These are phyloP conservation scores for Cantharis nigra DNA, from an alignment of 2,888 invertebrate genomes.

Conservation along the genomic window DNA sequence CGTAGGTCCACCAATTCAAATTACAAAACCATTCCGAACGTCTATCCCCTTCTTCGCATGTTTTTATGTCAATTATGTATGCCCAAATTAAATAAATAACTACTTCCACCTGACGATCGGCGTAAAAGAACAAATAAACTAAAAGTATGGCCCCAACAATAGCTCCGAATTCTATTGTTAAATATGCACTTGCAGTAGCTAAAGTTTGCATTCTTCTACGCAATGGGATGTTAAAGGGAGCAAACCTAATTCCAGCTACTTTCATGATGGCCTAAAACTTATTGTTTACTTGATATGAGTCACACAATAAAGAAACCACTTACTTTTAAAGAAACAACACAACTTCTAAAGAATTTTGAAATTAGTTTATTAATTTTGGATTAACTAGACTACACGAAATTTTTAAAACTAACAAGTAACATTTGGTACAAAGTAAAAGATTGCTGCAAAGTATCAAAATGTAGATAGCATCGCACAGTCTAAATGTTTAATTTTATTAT, in stretches of 20 bases:
- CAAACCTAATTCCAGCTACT: constrained; percentile 79
- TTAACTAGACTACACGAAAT: not conserved
- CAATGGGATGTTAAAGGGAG: constrained; percentile 77
- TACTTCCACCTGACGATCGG: constrained; percentile 60
- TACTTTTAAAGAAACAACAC: not conserved
- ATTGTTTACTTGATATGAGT: not conserved
- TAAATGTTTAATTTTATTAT: not conserved
- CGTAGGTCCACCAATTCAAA: constrained; percentile 73
- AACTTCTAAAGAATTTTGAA: not conserved
- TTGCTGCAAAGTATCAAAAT: not conserved
- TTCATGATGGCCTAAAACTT: not conserved
- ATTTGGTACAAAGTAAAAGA: not conserved
- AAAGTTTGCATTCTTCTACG: constrained; percentile 82
- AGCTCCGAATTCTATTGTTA: constrained; percentile 66
- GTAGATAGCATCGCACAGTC: not conserved
- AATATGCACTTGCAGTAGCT: constrained; percentile 74
- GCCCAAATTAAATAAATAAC: constrained; percentile 70
- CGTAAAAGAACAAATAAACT: constrained; percentile 63
- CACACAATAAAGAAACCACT: not conserved
- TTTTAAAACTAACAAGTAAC: not conserved
- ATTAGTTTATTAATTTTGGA: not conserved
- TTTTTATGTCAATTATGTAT: constrained; percentile 61
- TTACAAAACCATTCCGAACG: constrained; percentile 59
- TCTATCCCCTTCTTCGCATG: constrained; percentile 62
- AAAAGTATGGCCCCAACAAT: constrained; percentile 59